A percentile compares a stretch with the other conserved stretches of the same genome.
These are phyloP conservation scores for Grus americana DNA, from an alignment of 2,113 vertebrate species.

Conservation along the genomic window DNA sequence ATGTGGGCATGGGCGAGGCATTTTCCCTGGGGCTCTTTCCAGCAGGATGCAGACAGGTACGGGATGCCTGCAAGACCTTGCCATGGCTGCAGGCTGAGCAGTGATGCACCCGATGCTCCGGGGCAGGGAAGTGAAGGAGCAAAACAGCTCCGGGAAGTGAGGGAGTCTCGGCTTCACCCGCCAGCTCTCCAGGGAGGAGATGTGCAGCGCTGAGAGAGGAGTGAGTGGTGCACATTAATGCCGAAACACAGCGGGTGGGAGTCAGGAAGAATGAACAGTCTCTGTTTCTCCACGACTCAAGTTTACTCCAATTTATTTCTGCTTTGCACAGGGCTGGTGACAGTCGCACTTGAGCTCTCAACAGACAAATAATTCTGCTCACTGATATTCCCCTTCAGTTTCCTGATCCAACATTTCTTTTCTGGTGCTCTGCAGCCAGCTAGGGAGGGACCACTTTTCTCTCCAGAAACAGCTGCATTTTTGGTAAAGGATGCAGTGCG, in stretches of 20 bases:
- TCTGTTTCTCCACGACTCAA: not conserved
- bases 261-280: fast-evolving
- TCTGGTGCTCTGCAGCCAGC: not conserved
- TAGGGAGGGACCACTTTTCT: not conserved
- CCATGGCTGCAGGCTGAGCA: not conserved
- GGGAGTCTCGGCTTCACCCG: fast-evolving
- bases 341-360: not conserved
- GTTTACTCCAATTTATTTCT: not conserved
- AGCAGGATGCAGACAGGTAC: fast-evolving
- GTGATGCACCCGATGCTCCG: fast-evolving
- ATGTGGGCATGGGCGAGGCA: fast-evolving
- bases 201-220: fast-evolving
- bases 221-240: fast-evolving
- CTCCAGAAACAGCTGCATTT: not conserved
- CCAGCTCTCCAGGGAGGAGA: not conserved
- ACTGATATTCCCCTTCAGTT: not conserved
- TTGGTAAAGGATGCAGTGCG: not conserved
- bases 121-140: not conserved
- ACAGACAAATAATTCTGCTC: not conserved
- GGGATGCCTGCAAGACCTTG: not conserved
- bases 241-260: not conserved
- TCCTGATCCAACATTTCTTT: not conserved
- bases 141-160: not conserved
- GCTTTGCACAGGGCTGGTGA: not conserved
- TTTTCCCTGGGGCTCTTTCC: not conserved